Evolutionary conservation across 2,113 vertebrate species (phyloP), one percentile per base, ranked within the genome.

Genomic region (Aegithalos caudatus): DNA sequence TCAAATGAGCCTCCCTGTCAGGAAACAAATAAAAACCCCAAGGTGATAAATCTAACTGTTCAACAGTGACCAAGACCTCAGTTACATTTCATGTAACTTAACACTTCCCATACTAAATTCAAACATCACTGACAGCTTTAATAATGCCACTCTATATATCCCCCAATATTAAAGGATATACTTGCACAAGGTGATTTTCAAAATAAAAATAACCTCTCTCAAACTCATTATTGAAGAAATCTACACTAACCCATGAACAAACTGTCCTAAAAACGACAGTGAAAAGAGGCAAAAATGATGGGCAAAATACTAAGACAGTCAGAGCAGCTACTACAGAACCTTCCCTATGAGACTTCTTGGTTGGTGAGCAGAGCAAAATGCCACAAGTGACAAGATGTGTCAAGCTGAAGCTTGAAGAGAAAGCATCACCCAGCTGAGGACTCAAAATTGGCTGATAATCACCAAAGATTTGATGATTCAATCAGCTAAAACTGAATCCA

Each of bases 1-100:
- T 99, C 67, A 99, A 97, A 95, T 99, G 99, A 70, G 99, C 99
- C 20, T 99, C 99, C 96, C 99, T 99, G 65, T 90, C 48, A 83
- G 6, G 62, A 73, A 92, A 81, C 29, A 72, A 66, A 57, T 3
- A 82, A 51, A n/a, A 44, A 21, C 0, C 4, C 21, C 40, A 27
- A 57, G 7, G 9, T 10, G 37, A 51, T 27, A 72, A 29, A 56
- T 22, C 3, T 18, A 70, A 35, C 45, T 50, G 23, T 25, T 61
- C 8, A 82, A 40, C 24, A 69, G 24, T 21, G 65, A 79, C 12
- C 14, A 94, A 88, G 14, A 70, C 6, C 47, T 78, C 28, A 6
- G 23, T 13, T 33, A 76, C 16, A 31, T 29, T 66, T 42, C 31
- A 73, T 5, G 0, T 33, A 65, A 70, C 33, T 61, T 61, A 69